phyloP scores from a whole-genome alignment of 2,797 vertebrate genomes.

The Aphelocoma californica region DNA sequence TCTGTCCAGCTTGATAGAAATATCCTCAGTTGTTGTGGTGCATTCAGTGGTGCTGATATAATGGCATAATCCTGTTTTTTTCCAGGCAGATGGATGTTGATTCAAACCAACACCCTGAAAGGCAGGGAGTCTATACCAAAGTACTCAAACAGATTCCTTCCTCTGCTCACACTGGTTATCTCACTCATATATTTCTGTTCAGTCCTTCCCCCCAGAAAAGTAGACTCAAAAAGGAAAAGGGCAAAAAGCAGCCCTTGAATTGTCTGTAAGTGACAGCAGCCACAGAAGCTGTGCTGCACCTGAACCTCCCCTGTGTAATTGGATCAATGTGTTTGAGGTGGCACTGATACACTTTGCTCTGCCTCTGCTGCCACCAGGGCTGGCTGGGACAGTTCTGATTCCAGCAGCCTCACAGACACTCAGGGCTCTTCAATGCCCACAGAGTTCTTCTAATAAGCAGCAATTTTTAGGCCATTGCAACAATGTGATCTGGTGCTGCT shows the following conservation, averaged over 20 bases:
- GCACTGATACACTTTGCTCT: not conserved
- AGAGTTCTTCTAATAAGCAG: not conserved
- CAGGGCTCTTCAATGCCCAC: not conserved
- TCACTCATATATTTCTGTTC: not conserved
- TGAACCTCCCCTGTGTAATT: not conserved
- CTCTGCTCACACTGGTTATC: not conserved
- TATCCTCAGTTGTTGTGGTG: not conserved
- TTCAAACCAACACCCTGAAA: not conserved
- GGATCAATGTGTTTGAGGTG: not conserved
- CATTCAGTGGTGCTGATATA: not conserved
- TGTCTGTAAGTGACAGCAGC: not conserved
- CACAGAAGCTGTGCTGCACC: not conserved
- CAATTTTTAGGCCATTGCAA: not conserved
- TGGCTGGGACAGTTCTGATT: not conserved
- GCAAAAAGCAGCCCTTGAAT: not conserved
- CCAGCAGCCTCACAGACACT: not conserved
- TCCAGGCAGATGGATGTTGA: not conserved
- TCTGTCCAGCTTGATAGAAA: conserved; percentile 17
- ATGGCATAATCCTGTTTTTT: not conserved
- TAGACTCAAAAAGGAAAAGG: not conserved
- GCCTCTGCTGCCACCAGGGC: not conserved
- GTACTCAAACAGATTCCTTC: not conserved
- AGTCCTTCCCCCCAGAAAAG: not conserved
- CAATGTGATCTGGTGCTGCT: not conserved
- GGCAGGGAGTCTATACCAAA: not conserved